Conservation (phyloP, 2,797 vertebrate genomes). For the Pangasius djambal region DNA sequence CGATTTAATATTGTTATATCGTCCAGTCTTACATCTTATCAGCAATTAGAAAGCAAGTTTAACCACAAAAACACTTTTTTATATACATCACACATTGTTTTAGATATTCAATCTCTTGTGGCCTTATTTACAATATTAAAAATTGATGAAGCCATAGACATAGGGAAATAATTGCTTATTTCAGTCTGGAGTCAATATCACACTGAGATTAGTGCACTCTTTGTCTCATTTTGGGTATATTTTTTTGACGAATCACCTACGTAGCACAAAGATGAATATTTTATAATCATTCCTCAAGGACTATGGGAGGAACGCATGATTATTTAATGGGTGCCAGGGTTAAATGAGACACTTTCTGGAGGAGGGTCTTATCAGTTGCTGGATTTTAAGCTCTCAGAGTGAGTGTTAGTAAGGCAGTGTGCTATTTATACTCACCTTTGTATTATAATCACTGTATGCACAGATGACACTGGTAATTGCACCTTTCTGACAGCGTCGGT, state of each 20-base stretch:
- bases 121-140: constrained; percentile 30
- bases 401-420: constrained; percentile 35
- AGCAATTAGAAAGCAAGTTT: not conserved
- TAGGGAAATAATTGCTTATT: constrained; percentile 44
- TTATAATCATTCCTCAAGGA: constrained; percentile 48
- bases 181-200: constrained; percentile 14
- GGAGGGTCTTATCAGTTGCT: constrained; percentile 44
- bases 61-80: not conserved
- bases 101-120: constrained; percentile 39
- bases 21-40: not conserved
- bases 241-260: constrained; percentile 21
- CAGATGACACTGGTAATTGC: constrained; percentile 33
- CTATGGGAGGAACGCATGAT: constrained; percentile 48
- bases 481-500: constrained; percentile 23
- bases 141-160: constrained; percentile 40
- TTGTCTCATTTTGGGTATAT: not conserved
- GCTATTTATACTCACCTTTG: constrained; percentile 37
- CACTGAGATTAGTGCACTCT: constrained; percentile 43
- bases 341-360: constrained; percentile 52
- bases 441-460: constrained; percentile 32
- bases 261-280: constrained; percentile 55
- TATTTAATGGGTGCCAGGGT: constrained; percentile 55
- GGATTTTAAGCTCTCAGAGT: constrained; percentile 36
- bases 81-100: not conserved
- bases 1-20: not conserved